phyloP scores from a whole-genome alignment of 23 tunicate species.

The Styela clava region DNA sequence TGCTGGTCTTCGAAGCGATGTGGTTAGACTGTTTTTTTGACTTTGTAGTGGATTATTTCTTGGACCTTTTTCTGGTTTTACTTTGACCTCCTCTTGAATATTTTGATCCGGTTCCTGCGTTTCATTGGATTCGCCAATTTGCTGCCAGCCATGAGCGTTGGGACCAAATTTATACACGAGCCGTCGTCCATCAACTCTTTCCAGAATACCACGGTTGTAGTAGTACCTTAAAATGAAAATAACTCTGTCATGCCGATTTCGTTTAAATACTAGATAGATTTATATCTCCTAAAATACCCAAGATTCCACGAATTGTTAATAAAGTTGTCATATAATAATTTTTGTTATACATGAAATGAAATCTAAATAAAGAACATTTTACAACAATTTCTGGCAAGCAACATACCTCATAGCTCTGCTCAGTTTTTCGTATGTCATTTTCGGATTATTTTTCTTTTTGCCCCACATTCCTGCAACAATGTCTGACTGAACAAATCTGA shows the following conservation, averaged over 20 bases:
- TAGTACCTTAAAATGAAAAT: constrained; percentile 50
- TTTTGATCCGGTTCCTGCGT: neutral
- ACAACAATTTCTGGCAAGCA: no score
- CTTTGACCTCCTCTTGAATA: neutral
- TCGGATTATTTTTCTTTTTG: constrained; percentile 68
- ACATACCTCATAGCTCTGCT: constrained; percentile 85
- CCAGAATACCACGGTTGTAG: constrained; percentile 88
- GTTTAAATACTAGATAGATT: no score
- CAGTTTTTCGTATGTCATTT: constrained; percentile 92
- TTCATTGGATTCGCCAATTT: neutral
- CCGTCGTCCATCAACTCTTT: constrained; percentile 87
- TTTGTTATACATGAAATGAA: no score
- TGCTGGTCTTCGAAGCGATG: neutral
- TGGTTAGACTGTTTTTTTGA: neutral
- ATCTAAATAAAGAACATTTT: no score
- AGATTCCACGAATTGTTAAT: no score
- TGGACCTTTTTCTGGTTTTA: neutral
- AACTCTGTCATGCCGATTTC: no score
- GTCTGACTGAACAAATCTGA: constrained; percentile 77
- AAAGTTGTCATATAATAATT: no score
- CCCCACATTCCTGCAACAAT: constrained; percentile 94
- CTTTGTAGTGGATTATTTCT: neutral
- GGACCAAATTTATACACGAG: constrained; percentile 93
- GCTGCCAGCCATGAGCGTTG: constrained; percentile 83
- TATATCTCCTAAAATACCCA: no score